Percentiles rank a stretch among this genome's conserved stretches.
phyloP scores from a whole-genome alignment of 2,113 vertebrate species.

The Amia ocellicauda region DNA sequence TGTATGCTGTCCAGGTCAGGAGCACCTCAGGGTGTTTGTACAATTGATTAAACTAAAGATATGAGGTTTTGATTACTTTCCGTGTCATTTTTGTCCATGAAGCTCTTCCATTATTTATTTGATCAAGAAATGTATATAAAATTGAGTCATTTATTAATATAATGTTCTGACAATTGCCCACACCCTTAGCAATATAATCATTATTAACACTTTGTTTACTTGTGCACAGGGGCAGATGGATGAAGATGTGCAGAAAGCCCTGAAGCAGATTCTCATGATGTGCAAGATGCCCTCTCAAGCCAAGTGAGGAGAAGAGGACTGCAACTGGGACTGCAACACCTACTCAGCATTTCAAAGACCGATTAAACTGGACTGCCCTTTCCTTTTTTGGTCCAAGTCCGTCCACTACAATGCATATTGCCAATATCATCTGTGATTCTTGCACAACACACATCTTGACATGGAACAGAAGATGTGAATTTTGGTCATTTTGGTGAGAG shows the following conservation, averaged over 20 bases:
- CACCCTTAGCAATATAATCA: too few relatives aligned
- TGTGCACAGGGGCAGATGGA: conserved; percentile 92
- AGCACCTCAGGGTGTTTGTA: too few relatives aligned
- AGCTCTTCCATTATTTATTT: too few relatives aligned
- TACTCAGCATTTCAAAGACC: not conserved
- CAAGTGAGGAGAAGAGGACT: conserved; percentile 64
- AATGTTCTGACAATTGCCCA: too few relatives aligned
- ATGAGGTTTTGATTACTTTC: too few relatives aligned
- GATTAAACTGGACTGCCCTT: not conserved
- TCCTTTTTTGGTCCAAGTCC: not conserved
- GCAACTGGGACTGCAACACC: not conserved
- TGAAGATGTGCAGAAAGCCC: conserved; percentile 95
- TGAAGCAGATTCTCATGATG: conserved; percentile 96
- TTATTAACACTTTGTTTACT: too few relatives aligned
- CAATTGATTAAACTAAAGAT: too few relatives aligned
- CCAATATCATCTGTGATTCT: not conserved
- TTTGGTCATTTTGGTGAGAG: not conserved
- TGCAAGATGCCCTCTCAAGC: conserved; percentile 88
- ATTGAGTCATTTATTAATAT: too few relatives aligned
- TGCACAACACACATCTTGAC: too few relatives aligned
- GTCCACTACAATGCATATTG: conserved; percentile 5
- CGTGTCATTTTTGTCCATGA: too few relatives aligned
- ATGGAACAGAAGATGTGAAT: not conserved
- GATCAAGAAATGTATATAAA: too few relatives aligned
- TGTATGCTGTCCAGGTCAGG: conserved; percentile 94